Base-by-base conservation (phyloP, 2,113 vertebrate species). In the Hydropotes inermis region DNA sequence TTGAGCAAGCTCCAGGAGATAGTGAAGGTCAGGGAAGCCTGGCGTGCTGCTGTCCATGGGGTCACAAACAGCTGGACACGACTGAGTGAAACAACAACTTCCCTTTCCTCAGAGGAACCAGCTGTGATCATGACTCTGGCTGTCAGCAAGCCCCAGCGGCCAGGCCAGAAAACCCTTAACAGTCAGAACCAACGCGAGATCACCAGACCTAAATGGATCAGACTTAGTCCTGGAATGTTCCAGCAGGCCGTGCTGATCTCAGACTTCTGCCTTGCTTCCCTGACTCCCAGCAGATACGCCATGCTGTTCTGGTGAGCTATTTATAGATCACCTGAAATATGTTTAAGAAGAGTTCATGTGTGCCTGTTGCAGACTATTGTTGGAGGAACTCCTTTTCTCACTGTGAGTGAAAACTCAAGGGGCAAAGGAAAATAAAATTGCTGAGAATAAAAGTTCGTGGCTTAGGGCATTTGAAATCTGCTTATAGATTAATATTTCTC, bases 221-320 rank as follows among this genome's bases (percentile, higher is more conserved):
- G 97, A 97, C 84, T 94, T 96, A 95, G 89, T 98, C 97, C 97
- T 97, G 97, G 98, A 97, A 97, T 97, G 97, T 96, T 98, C 97
- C 96, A 88, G 36, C 83, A 95, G 94, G 89, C 97, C 85, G 95
- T 10, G 0, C 55, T 92, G 94, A 74, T 89, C 96, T 98, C 97
- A 76, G 96, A 96, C 95, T 97, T 98, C 95, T 94, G 57, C 96
- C 96, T 98, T 98, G 96, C 98, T 97, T 97, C 95, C 97, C 92
- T 85, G 87, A 96, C 95, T 96, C 96, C 89, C 74, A 94, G 97
- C 95, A 94, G 96, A 92, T 97, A 94, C 58, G 43, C 97, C 97
- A 82, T 78, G 55, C 94, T 97, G 83, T 90, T 97, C 97, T 87
- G 91, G 57, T 87, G 95, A 98, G 95, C 96, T 98, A 98, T 98